These are phyloP conservation scores for Myathropa florea DNA, from an alignment of 2,888 invertebrate species.

Conservation along the genomic window DNA sequence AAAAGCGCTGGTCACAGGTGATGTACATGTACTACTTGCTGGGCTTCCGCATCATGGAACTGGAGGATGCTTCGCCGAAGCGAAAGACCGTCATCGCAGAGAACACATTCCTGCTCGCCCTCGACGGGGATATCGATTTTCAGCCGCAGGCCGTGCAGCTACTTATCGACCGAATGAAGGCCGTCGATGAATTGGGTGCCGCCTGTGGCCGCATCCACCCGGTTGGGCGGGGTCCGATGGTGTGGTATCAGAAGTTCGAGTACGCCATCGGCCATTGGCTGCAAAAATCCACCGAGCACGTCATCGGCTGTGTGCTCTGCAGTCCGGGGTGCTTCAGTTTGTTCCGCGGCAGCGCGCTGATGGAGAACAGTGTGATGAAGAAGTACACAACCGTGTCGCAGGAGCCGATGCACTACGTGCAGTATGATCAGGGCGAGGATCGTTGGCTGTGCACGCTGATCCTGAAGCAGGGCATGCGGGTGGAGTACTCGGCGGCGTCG, in stretches of 20 bases:
- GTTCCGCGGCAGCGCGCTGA: conserved; percentile 92
- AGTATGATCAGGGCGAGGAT: conserved; percentile 98
- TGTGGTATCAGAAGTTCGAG: conserved; percentile 94
- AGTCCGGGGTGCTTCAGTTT: conserved; percentile 96
- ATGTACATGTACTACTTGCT: conserved; percentile 97
- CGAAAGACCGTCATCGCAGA: conserved; percentile 86
- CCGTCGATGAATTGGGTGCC: conserved; percentile 89
- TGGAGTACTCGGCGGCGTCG: conserved; percentile 97
- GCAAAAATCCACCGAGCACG: conserved; percentile 95
- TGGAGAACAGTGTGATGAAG: conserved; percentile 94
- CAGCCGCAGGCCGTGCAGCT: conserved; percentile 89
- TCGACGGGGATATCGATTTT: conserved; percentile 95
- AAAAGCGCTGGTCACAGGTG: conserved; percentile 96
- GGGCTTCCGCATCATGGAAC: conserved; percentile 89
- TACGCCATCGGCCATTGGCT: conserved; percentile 97
- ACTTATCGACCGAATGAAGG: conserved; percentile 92
- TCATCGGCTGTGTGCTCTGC: conserved; percentile 94
- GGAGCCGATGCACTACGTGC: conserved; percentile 92
- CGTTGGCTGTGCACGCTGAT: conserved; percentile 96
- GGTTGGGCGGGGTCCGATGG: conserved; percentile 90
- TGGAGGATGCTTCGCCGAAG: conserved; percentile 78
- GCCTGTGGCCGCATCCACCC: conserved; percentile 96
- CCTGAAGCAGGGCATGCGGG: conserved; percentile 93
- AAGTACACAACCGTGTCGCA: conserved; percentile 90
- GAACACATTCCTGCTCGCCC: conserved; percentile 91